phyloP scores from a whole-genome alignment of 2,888 invertebrate genomes.

The Steinernema hermaphroditum region DNA sequence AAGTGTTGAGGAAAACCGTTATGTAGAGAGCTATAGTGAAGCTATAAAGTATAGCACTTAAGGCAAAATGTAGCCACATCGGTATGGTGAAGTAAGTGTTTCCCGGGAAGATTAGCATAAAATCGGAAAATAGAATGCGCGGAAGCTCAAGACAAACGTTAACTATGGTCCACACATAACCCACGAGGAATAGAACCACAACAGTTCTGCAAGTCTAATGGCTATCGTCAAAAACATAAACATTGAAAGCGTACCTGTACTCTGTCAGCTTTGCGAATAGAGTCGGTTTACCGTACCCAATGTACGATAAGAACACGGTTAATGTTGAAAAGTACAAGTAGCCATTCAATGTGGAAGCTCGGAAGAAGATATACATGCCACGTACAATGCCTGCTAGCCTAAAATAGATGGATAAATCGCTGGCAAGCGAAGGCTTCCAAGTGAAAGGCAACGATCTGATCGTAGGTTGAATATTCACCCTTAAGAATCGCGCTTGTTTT shows the following conservation, averaged over 20 bases:
- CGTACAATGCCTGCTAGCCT: not conserved
- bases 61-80: not conserved
- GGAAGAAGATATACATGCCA: not conserved
- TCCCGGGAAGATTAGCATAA: not conserved
- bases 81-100: not conserved
- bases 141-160: not conserved
- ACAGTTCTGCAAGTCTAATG: not conserved
- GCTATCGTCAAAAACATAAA: too few species aligned
- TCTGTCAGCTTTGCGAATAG: not conserved
- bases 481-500: too few species aligned
- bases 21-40: not conserved
- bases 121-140: not conserved
- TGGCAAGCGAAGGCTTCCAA: too few species aligned
- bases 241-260: not conserved
- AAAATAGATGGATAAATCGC: too few species aligned
- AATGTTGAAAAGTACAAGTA: not conserved
- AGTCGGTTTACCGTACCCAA: not conserved
- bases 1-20: not conserved
- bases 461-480: too few species aligned
- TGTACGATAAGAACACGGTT: not conserved
- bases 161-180: not conserved
- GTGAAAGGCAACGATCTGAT: too few species aligned
- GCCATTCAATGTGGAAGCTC: not conserved
- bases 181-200: not conserved
- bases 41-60: not conserved